Evolutionary conservation across 2,113 vertebrate species (phyloP), one percentile per base, ranked within the genome.

Genomic region (Psettodes erumei): DNA sequence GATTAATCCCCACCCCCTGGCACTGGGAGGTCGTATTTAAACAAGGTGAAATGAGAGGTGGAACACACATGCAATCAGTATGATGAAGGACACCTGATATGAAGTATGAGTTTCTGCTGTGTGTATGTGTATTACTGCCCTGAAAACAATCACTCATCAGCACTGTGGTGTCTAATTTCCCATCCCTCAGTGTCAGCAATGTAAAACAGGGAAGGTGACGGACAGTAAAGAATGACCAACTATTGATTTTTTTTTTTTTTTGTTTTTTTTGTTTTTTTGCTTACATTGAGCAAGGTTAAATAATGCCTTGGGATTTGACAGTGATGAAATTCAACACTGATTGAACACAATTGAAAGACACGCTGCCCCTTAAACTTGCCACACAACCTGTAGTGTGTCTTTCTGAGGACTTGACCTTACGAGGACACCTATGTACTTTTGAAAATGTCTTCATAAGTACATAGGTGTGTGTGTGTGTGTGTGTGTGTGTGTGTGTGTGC

Each of bases 1-100:
- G 75, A 90, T 90, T 84, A 73, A 79, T 75, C 88, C 75, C 60
- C 76, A 71, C 43, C 16, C 10, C 1, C 5, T 45, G 76, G 53
- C 62, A 56, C 37, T 27, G 35, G 32, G 3, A 55, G 56, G 71
- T 73, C 63, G 48, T 28, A 85, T 86, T 37, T 60, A 51, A 83
- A 75, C 71, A 75, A 81, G 79, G 81, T 86, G 83, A 81, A 64
- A 30, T 6, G 4, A 38, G 54, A 66, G n/a, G 13, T 23, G 45
- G 16, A 53, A 28, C 42, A 56, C 75, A 70, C 58, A 38, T 21
- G 43, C 54, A 19, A 27, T 9, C 16, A 8, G 40, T 10, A 6
- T 3, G 1, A 11, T 38, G 77, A 70, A 73, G 78, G 69, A 69
- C 48, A 16, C 23, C 51, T 25, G 12, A 53, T n/a, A 45, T 65